These are phyloP conservation scores for Augochlora pura DNA, from an alignment of 1,140 invertebrate genomes.

Conservation along the genomic window DNA sequence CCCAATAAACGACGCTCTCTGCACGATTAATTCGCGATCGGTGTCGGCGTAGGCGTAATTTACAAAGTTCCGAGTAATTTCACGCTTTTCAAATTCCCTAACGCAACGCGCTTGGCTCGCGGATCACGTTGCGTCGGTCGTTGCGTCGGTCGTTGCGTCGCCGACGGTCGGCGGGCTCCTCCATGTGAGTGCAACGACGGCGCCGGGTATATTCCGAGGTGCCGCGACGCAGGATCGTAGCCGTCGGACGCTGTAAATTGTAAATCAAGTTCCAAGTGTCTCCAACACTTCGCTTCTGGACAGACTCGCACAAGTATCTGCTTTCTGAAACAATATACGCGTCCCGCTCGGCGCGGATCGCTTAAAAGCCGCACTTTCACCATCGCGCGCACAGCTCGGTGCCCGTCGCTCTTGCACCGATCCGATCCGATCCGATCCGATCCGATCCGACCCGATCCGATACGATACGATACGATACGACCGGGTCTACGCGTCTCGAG, in stretches of 20 bases:
- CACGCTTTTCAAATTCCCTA: constrained; percentile 6
- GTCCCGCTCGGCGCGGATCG: background rate
- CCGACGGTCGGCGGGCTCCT: background rate
- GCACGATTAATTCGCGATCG: too few species aligned
- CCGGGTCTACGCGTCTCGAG: too few species aligned
- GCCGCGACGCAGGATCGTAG: background rate
- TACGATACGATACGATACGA: too few species aligned
- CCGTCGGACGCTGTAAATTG: constrained; percentile 6
- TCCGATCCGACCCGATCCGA: too few species aligned
- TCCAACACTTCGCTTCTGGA: background rate
- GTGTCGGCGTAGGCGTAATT: background rate
- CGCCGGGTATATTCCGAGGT: too few species aligned
- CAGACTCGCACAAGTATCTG: constrained; percentile 32
- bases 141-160: too few species aligned
- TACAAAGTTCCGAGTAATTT: background rate
- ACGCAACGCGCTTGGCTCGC: background rate
- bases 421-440: too few species aligned
- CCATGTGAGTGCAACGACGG: background rate
- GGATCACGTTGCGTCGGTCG: constrained; percentile 11
- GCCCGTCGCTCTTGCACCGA: background rate
- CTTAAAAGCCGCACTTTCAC: constrained; percentile 31
- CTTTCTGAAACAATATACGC: constrained; percentile 18
- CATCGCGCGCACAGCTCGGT: background rate
- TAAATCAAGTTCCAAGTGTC: constrained; percentile 24
- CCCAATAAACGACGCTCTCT: too few species aligned